A percentile compares a stretch with the other conserved stretches of the same genome.
Conservation (phyloP, 1,140 invertebrate genomes). For the Palaemon carinicauda region DNA sequence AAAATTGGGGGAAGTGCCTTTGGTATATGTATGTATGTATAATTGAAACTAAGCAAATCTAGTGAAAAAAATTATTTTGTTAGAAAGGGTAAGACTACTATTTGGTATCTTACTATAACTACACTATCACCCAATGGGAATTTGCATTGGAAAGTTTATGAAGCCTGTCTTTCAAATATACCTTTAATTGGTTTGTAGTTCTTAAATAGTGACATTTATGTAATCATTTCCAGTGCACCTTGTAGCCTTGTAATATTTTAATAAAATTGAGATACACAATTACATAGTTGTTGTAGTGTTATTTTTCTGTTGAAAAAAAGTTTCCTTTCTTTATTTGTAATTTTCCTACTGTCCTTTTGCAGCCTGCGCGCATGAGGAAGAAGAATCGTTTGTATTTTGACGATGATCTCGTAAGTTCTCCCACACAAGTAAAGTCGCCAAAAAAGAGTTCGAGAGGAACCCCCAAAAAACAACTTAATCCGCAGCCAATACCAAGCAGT, state of each 20-base stretch:
- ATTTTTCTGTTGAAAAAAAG: background rate
- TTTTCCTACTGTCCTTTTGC: constrained; percentile 54
- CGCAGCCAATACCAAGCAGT: constrained; percentile 62
- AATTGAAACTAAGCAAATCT: too few relatives aligned
- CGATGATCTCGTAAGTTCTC: constrained; percentile 86
- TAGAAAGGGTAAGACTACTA: too few relatives aligned
- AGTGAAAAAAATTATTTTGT: too few relatives aligned
- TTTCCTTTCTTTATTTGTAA: background rate
- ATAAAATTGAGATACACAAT: background rate
- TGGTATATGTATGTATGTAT: too few relatives aligned
- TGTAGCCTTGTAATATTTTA: background rate
- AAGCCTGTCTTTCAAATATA: too few relatives aligned
- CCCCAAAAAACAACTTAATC: constrained; percentile 62
- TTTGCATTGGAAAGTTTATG: too few relatives aligned
- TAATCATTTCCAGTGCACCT: too few relatives aligned
- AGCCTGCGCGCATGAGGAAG: constrained; percentile 86
- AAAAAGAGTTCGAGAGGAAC: constrained; percentile 69
- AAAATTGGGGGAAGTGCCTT: too few relatives aligned
- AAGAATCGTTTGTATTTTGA: constrained; percentile 91
- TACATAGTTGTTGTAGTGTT: too few relatives aligned
- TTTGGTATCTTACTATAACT: too few relatives aligned
- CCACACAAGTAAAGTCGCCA: constrained; percentile 68
- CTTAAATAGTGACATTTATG: background rate
- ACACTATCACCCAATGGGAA: too few relatives aligned
- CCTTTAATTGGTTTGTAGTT: background rate